Evolutionary conservation across 2,113 vertebrate genomes (phyloP), one percentile per base, ranked within the genome.

Genomic region (Zosterops lateralis): DNA sequence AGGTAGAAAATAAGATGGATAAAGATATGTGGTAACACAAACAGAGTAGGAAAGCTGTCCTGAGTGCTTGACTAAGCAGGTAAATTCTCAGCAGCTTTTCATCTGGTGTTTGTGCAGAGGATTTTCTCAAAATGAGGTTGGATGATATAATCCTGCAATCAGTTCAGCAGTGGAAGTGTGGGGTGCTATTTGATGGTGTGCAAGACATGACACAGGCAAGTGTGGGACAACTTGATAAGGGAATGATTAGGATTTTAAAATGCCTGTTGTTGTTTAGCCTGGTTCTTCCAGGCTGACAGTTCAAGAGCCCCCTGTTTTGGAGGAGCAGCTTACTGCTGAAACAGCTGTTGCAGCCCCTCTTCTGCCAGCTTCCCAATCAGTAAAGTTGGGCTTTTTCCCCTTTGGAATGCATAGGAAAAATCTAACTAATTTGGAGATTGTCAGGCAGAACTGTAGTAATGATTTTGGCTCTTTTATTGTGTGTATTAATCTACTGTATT

Each of bases 51-150:
- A 75, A 72, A 64, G 45, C 48, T 29, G 17, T 36, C 57, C 66
- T 36, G 68, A 53, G 61, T 57, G 64, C 53, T 78, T 75, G 57
- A 21, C 65, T 81, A 42, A 29, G 29, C 56, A 66, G 54, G 54
- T 57, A 65, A 82, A 91, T 72, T 89, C 61, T 81, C 82, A 75
- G 71, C 31, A 68, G 86, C 36, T 92, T 92, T 90, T 94, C 48
- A 8, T 78, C 64, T 84, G 44, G 17, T 92, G 36, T 93, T 93
- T 93, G 74, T 87, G 74, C 58, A 87, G 54, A 72, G 84, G 74
- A 76, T 93, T 94, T 90, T 70, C 84, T 85, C 62, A 45, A 61
- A 57, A 76, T 78, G 53, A 82, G 42, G 22, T 25, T 62, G 71
- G 21, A 11, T 40, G 24, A 36, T 50, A 1, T 87, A 87, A 94